These are phyloP conservation scores for Arenaria interpres DNA, from an alignment of 2,113 vertebrate genomes.

Conservation along the genomic window DNA sequence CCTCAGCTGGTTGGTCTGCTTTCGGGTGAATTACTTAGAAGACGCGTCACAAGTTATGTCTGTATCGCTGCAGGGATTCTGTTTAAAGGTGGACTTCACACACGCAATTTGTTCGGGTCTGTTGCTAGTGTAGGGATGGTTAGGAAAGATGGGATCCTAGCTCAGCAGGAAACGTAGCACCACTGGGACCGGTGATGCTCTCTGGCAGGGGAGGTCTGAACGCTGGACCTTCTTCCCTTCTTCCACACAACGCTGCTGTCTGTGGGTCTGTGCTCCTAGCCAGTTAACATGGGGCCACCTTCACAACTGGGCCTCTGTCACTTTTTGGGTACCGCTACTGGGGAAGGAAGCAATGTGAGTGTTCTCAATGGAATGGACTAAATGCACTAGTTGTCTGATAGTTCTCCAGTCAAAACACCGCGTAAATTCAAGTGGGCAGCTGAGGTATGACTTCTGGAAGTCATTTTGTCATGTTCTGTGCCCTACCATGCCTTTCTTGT, in stretches of 20 bases:
- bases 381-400: not conserved
- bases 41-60: not conserved
- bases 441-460: not conserved
- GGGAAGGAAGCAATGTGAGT: not conserved
- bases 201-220: not conserved
- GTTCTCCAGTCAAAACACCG: not conserved
- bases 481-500: not conserved
- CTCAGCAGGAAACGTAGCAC: not conserved
- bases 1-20: not conserved
- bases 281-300: not conserved
- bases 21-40: not conserved
- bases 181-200: accelerated
- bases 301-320: accelerated
- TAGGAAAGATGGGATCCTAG: not conserved
- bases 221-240: accelerated
- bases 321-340: not conserved
- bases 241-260: not conserved
- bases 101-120: not conserved
- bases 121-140: not conserved
- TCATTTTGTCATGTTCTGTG: not conserved
- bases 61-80: not conserved
- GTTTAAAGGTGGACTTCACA: not conserved
- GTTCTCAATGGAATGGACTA: not conserved
- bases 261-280: accelerated
- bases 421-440: not conserved